Conservation (phyloP, 2,797 vertebrate species). For the Galaxias olidus region DNA sequence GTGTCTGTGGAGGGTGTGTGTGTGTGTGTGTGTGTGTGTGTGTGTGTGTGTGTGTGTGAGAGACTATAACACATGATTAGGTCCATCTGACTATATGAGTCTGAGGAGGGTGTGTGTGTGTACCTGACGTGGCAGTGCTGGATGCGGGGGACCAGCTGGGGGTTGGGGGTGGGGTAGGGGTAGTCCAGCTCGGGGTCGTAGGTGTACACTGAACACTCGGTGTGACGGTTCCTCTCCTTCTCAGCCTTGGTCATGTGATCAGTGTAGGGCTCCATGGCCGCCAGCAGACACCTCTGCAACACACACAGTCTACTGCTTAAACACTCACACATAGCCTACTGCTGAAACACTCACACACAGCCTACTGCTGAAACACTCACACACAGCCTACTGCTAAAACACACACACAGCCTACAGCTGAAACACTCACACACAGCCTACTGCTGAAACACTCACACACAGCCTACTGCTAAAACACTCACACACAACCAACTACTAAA, state of each 20-base stretch:
- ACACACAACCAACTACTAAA: too few relatives aligned
- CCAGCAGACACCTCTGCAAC: conserved; percentile 84
- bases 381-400: too few relatives aligned
- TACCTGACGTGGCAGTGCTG: conserved; percentile 85
- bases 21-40: background rate
- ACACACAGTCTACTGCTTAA: too few relatives aligned
- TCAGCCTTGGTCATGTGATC: conserved; percentile 81
- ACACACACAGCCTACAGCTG: too few relatives aligned
- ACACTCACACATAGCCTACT: conserved; percentile 15
- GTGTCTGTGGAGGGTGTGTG: too few relatives aligned
- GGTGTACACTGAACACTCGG: conserved; percentile 85
- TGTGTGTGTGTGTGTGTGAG: background rate
- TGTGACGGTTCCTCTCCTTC: conserved; percentile 87
- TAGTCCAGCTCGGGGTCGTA: conserved; percentile 79
- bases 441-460: too few relatives aligned
- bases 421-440: background rate
- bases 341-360: too few relatives aligned
- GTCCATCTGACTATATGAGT: too few relatives aligned
- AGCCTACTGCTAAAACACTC: too few relatives aligned
- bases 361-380: too few relatives aligned
- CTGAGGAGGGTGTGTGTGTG: background rate
- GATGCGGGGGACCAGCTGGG: conserved; percentile 85
- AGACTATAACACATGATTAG: too few relatives aligned
- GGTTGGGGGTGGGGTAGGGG: conserved; percentile 78
- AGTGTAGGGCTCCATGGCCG: conserved; percentile 90